These are phyloP conservation scores for Ariolimax columbianus DNA, from an alignment of 2,888 invertebrate genomes.

Conservation along the genomic window DNA sequence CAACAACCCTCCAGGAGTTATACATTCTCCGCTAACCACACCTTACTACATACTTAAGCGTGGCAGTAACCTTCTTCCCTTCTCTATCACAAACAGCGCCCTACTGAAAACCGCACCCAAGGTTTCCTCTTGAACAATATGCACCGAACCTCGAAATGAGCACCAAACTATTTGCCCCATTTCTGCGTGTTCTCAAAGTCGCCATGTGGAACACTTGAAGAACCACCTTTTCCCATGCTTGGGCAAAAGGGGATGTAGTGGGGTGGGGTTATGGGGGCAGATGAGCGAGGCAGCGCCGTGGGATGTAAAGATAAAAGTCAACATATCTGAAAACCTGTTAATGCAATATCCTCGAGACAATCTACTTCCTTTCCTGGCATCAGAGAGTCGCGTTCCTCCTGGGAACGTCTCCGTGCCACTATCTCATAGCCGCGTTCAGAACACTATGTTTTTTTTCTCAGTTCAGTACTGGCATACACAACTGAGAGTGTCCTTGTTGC, in stretches of 20 bases:
- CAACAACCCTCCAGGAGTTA: no score
- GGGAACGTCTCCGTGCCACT: not conserved
- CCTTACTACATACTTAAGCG: no score
- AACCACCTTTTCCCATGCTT: not conserved
- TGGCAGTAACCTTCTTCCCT: no score
- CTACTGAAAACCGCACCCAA: no score
- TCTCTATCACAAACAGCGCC: no score
- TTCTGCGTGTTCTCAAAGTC: no score
- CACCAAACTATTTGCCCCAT: no score
- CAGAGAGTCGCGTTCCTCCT: not conserved
- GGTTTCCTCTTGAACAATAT: no score
- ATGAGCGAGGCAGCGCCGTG: not conserved
- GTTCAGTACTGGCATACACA: no score
- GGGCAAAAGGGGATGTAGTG: not conserved
- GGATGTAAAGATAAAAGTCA: not conserved
- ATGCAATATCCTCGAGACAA: not conserved
- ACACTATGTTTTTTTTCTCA: not conserved
- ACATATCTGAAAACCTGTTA: not conserved
- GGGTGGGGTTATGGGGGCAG: not conserved
- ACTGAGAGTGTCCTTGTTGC: no score
- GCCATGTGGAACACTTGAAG: not conserved
- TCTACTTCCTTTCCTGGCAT: not conserved
- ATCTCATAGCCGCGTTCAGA: not conserved
- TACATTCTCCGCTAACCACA: no score
- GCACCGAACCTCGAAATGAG: no score